Evolutionary conservation across 1,140 invertebrate species (phyloP), one percentile per base, ranked within the genome.

Genomic region (Mya arenaria): DNA sequence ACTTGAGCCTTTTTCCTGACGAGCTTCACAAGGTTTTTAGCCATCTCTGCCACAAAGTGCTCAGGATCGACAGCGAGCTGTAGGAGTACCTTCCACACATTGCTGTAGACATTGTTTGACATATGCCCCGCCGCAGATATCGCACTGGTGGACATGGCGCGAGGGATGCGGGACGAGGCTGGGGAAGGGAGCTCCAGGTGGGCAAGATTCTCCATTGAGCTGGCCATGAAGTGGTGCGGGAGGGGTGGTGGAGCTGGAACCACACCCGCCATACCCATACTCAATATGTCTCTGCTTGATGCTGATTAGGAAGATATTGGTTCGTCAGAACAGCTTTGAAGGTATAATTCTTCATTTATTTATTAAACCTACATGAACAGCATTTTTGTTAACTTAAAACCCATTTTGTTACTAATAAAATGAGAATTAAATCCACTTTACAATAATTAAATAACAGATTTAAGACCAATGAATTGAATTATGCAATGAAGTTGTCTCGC

Each of bases 21-120:
- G 87, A 96, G 94, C 87, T 95, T 95, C 10, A 97, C 96, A 36
- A 98, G 94, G 88, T 95, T 95, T 84, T 94, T 95, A 2, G 97
- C 96, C 92, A 97, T 95, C 60, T 94, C 92, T 0, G 96, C 94
- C 4, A 98, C 96, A 8, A 95, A 94, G 10, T 96, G 96, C 92
- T 96, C 95, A 15, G 98, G 97, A 94, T 99, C 98, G 75, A 94
- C 94, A 65, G 97, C 95, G 75, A 98, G 94, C 55, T 94, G 94
- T 63, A 95, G 94, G 69, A 99, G 94, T 56, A 96, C 95, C 86
- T 95, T 94, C 97, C 97, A 99, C 60, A 99, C 93, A 92, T 96
- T 97, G 90, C 95, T 95, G 92, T 97, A 98, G 52, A 98, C 96
- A 65, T 89, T 93, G 48, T 87, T 89, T 65, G 88, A 89, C 30